phyloP scores from a whole-genome alignment of 2,797 vertebrate genomes.

The Falco novaeseelandiae region DNA sequence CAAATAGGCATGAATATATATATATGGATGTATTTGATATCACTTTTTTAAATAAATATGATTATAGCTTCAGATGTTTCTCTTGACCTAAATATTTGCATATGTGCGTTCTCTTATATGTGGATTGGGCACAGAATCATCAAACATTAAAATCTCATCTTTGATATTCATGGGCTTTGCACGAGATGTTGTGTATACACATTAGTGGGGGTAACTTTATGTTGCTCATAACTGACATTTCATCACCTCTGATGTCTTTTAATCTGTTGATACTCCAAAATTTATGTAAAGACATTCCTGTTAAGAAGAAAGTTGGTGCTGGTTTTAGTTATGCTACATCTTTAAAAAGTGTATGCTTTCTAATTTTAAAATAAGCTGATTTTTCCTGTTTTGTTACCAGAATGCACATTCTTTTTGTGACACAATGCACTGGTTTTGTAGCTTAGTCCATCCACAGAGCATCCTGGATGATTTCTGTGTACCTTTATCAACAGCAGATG shows the following conservation, averaged over 20 bases:
- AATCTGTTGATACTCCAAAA: neutral
- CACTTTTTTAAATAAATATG: constrained; percentile 74
- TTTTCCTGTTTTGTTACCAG: neutral
- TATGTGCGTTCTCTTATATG: neutral
- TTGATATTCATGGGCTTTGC: neutral
- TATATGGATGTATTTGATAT: constrained; percentile 76
- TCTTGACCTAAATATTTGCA: neutral
- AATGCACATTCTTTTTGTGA: neutral
- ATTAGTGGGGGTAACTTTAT: neutral
- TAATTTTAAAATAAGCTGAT: neutral
- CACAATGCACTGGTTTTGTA: neutral
- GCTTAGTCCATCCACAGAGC: neutral
- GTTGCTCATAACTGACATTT: neutral
- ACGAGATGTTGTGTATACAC: neutral
- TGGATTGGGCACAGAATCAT: neutral
- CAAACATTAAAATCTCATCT: neutral
- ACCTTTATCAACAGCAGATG: neutral
- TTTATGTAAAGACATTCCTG: neutral
- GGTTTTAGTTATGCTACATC: neutral
- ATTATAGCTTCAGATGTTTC: constrained; percentile 65
- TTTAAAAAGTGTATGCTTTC: neutral
- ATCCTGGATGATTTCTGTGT: neutral
- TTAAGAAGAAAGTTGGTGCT: neutral
- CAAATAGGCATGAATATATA: constrained; percentile 53
- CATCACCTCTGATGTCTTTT: neutral